Base-by-base conservation (phyloP, 2,113 vertebrate species). In the Apus apus region DNA sequence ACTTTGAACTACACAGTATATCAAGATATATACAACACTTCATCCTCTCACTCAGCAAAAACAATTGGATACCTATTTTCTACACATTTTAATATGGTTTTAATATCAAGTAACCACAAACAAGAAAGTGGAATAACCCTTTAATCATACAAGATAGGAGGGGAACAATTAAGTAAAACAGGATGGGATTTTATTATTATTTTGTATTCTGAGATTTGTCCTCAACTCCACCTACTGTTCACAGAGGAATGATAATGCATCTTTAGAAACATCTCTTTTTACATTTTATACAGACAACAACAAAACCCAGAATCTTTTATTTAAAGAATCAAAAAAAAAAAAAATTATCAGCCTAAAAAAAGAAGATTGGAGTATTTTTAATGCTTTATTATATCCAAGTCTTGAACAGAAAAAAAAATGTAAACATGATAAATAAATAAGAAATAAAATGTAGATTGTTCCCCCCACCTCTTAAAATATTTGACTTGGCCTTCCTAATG, bases 361-460 rank as follows among this genome's bases (percentile, higher is more conserved):
- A 95, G 83, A 95, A 93, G 87, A 97, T 53, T 43, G 70, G 61
- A 96, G 81, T 95, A 96, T 74, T 96, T 97, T 98, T 98, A 98
- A 98, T 98, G 98, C 98, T 98, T 97, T 97, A 96, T 97, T 98
- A 97, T 96, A 97, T 90, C 96, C 94, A 96, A 98, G 97, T 95
- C 96, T 97, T 92, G 73, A 97, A 97, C 87, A 97, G 97, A 94
- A 96, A 96, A 96, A 95, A 95, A 96, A 94, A 98, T 98, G 98
- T 98, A 98, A 98, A 98, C 98, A 98, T 98, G 98, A 97, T 95
- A 98, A 98, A 98, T 98, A 98, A 98, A 98, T 98, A 98, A 98
- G 98, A 97, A 98, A 98, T 97, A 97, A 98, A 96, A 97, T 77
- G 93, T 93, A 97, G 77, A 97, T 95, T 95, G 89, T 96, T 97